These are phyloP conservation scores for Rugalucina vietnamica DNA, from an alignment of 2,888 invertebrate species.

Conservation along the genomic window DNA sequence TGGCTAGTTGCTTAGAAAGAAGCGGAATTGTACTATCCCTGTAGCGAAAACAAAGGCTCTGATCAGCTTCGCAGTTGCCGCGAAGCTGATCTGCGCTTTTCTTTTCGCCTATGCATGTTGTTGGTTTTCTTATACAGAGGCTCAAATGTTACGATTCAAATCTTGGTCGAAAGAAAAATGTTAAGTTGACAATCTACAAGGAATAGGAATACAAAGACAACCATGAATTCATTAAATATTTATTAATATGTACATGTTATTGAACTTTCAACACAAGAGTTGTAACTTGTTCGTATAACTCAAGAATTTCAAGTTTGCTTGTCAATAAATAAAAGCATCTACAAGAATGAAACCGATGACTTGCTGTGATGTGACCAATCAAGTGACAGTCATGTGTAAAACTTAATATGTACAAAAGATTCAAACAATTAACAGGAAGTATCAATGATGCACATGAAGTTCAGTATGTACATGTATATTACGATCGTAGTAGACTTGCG, in stretches of 20 bases:
- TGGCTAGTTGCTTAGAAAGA: too few relatives aligned
- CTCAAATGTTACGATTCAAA: too few relatives aligned
- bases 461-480: too few relatives aligned
- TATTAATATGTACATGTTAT: constrained; percentile 3
- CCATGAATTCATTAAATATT: not conserved
- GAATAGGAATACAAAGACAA: not conserved
- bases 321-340: not conserved
- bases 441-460: too few relatives aligned
- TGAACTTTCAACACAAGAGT: constrained; percentile 3
- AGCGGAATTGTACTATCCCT: too few relatives aligned
- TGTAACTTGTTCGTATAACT: not conserved
- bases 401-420: too few relatives aligned
- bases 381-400: too few relatives aligned
- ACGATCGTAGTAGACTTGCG: too few relatives aligned
- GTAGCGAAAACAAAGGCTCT: not conserved
- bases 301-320: not conserved
- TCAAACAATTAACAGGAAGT: too few relatives aligned
- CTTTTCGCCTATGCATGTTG: not conserved
- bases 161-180: too few relatives aligned
- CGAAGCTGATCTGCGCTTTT: not conserved
- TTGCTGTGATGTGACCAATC: not conserved
- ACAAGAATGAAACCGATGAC: not conserved
- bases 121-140: too few relatives aligned
- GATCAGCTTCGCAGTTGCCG: not conserved
- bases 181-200: too few relatives aligned